Evolutionary conservation across 2,888 invertebrate species (phyloP), one percentile per base, ranked within the genome.

Genomic region (Pomacea canaliculata): DNA sequence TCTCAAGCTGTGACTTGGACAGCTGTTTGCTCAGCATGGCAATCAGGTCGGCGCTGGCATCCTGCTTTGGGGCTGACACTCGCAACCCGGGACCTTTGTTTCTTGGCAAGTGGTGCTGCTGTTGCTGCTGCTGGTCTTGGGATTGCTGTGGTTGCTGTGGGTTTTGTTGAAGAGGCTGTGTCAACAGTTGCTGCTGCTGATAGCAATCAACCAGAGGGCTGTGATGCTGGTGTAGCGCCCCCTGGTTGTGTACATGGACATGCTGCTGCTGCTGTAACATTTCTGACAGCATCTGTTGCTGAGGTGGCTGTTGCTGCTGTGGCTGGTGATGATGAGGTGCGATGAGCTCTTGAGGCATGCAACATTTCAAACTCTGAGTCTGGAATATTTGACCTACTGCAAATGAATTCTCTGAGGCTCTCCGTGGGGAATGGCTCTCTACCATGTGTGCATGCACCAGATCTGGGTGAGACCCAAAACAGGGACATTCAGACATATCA

Each of bases 1-100:
- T 87, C 23, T 82, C 85, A 18, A 88, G 84, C 67, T 86, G 85
- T 9, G 85, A 84, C 76, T 82, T 85, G 12, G 85, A 87, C 73
- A 88, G 76, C 81, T 88, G 87, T 77, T 85, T 85, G 27, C 84
- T 84, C 49, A 88, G 78, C 62, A 86, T 63, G 48, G 87, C 82
- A 49, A 87, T 83, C 46, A 86, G 79, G 73, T 88, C 87, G 9
- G 83, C 79, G 23, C 80, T 51, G 2, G 16, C 74, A n/a, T 46
- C 74, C 16, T 69, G 74, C 63, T 62, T 68, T 13, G 74, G 74
- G n/a, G 74, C 74, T 7, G 69, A 69, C 69, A 74, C 74, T 18
- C 74, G 56, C 49, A 74, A 69, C 23, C 68, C 60, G 1, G 74
- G 48, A 68, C 12, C 12, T 12, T 19, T 27, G 68, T 4, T 46